Percentiles rank a stretch among this genome's conserved stretches.
Evolutionary conservation across 2,888 invertebrate species (phyloP).

Genomic region (Coelopa pilipes): DNA sequence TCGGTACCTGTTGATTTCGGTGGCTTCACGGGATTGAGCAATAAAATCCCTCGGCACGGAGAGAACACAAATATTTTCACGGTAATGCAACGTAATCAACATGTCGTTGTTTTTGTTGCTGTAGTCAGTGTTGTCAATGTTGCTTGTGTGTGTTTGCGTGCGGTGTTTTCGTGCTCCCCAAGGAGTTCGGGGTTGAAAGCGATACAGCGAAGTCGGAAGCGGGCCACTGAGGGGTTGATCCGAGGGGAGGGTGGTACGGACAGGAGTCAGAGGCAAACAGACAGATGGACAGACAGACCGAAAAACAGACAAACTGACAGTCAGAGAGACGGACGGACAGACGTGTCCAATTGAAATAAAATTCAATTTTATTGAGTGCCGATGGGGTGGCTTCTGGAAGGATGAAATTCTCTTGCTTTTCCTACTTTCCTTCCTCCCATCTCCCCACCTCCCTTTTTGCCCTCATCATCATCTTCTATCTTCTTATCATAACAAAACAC

Average conservation of each 20-base stretch:
- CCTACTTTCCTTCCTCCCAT: background rate
- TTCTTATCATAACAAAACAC: slow-evolving; percentile 31
- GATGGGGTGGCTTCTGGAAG: slow-evolving; percentile 45
- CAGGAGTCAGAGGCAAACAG: background rate
- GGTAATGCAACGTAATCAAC: slow-evolving; percentile 54
- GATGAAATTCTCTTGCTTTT: background rate
- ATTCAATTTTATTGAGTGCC: slow-evolving; percentile 65
- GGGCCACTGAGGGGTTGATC: background rate
- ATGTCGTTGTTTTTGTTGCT: slow-evolving; percentile 32
- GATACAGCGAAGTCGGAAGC: background rate
- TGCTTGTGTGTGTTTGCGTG: slow-evolving; percentile 5
- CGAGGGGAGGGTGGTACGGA: no score
- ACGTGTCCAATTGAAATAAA: slow-evolving; percentile 57
- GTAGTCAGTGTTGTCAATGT: slow-evolving; percentile 7
- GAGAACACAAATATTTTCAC: slow-evolving; percentile 61
- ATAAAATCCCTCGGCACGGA: slow-evolving; percentile 42
- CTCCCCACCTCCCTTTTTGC: no score
- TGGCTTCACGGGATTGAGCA: slow-evolving; percentile 42
- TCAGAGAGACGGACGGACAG: slow-evolving; percentile 39
- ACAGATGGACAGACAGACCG: background rate
- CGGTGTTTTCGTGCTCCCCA: slow-evolving; percentile 47
- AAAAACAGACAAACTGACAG: background rate
- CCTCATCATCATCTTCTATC: background rate
- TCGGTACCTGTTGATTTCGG: slow-evolving; percentile 43
- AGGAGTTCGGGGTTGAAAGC: slow-evolving; percentile 43